Base-by-base conservation (phyloP, 2,113 vertebrate species). In the Hylia prasina region DNA sequence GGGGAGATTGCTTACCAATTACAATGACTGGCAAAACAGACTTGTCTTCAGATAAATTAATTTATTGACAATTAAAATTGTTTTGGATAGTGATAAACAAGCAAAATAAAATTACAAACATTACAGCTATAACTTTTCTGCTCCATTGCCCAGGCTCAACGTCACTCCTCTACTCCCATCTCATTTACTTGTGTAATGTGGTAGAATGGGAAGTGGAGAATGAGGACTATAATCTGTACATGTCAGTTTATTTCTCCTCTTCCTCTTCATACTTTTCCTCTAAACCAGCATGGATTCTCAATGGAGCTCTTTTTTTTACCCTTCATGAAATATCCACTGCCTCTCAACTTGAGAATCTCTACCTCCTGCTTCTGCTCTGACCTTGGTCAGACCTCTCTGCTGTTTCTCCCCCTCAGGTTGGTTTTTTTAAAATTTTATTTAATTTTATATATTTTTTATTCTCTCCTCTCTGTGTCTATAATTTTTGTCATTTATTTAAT, bases 171-270 rank as follows among this genome's bases (percentile, higher is more conserved):
- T 61, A 21, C 4, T 78, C 24, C 19, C 2, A 1, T 47, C 1
- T 84, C 23, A 45, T 73, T 81, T 47, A 35, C 19, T 2, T 0
- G 0, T 10, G 7, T 42, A 10, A 39, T 39, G 11, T n/a, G n/a
- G 8, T 40, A 9, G 37, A 75, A 25, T 1, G 13, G 9, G 5
- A 69, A 19, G 19, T 31, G 16, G 40, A 68, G 17, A 86, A 69
- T 15, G 33, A 63, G 5, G 25, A 11, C 6, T 51, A 18, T 1
- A 0, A 7, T 45, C 33, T 42, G 13, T 18, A 56, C 4, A 6
- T 25, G 54, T 22, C 2, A 13, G 2, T 54, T 54, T 79, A 13
- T 39, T 35, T 93, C 12, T 66, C 11, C 2, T 5, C 15, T 65
- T 61, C 25, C 7, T 48, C 18, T 17, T 79, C 35, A 39, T 35